A percentile compares a stretch with the other conserved stretches of the same genome.
Conservation (phyloP, 1,140 invertebrate species). For the Lordiphosa mommai region DNA sequence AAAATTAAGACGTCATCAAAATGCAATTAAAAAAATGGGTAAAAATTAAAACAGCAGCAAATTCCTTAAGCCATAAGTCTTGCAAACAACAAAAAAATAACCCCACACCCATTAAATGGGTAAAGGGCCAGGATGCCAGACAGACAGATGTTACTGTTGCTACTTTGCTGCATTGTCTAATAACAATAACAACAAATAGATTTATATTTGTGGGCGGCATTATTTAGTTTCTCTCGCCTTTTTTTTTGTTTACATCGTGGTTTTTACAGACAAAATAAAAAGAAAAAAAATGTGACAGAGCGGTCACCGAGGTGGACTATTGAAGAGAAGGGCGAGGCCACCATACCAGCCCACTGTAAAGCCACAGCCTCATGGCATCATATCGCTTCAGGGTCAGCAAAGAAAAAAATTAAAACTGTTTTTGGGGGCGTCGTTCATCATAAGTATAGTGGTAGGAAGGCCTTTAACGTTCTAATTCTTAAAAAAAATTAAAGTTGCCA, state of each 20-base stretch:
- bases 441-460: background rate
- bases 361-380: constrained; percentile 55
- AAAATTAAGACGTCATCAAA: constrained; percentile 77
- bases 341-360: constrained; percentile 53
- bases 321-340: background rate
- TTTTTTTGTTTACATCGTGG: constrained; percentile 20
- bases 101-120: too few species aligned
- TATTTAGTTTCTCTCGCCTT: constrained; percentile 64
- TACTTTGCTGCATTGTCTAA: constrained; percentile 49
- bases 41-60: constrained; percentile 70
- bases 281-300: constrained; percentile 30
- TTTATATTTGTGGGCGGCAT: constrained; percentile 76
- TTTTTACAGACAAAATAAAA: constrained; percentile 65
- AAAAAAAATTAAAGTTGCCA: too few species aligned
- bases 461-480: too few species aligned
- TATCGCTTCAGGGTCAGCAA: constrained; percentile 45
- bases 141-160: background rate
- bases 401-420: constrained; percentile 2
- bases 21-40: constrained; percentile 76
- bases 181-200: constrained; percentile 68
- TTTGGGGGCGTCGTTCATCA: too few species aligned
- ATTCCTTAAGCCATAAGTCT: constrained; percentile 60
- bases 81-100: constrained; percentile 7
- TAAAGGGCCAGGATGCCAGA: too few species aligned
- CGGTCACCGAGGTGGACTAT: constrained; percentile 25